Conservation (phyloP, 2,797 vertebrate genomes). For the Hyperoplus lanceolatus region DNA sequence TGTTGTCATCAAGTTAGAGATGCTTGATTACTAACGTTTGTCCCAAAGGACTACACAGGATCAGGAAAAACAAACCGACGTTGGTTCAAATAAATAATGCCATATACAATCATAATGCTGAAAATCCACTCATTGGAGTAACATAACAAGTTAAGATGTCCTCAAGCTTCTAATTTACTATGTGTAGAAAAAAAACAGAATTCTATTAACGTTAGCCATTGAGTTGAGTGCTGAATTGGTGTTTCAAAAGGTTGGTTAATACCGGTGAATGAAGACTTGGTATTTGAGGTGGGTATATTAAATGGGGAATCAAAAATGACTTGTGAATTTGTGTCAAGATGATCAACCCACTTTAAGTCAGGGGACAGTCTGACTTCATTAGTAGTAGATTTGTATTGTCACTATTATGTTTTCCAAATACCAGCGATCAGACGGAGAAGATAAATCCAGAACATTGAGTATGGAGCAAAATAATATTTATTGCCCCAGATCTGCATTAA, state of each 20-base stretch:
- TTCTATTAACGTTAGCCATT: background rate
- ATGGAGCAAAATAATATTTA: background rate
- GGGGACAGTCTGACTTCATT: background rate
- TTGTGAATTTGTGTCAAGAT: background rate
- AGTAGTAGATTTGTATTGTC: background rate
- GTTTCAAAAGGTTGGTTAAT: background rate
- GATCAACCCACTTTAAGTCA: background rate
- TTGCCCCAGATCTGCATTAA: background rate
- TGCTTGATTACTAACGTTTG: slow-evolving; percentile 12
- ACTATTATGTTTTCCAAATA: background rate
- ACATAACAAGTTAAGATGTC: background rate
- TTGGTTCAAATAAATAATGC: background rate
- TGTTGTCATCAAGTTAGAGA: slow-evolving; percentile 16
- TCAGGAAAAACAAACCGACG: background rate
- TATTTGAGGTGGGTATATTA: background rate
- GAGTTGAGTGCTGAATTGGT: background rate
- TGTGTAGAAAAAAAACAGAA: background rate
- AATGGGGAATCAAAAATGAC: background rate
- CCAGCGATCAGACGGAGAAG: no score
- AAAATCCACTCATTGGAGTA: background rate
- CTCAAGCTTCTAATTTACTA: background rate
- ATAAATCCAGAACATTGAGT: background rate
- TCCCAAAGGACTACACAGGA: background rate
- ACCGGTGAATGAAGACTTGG: background rate
- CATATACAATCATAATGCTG: background rate